Percentiles rank a stretch among this genome's conserved stretches.
These are phyloP conservation scores for Plemyria rubiginata DNA, from an alignment of 2,888 invertebrate species.

Conservation along the genomic window DNA sequence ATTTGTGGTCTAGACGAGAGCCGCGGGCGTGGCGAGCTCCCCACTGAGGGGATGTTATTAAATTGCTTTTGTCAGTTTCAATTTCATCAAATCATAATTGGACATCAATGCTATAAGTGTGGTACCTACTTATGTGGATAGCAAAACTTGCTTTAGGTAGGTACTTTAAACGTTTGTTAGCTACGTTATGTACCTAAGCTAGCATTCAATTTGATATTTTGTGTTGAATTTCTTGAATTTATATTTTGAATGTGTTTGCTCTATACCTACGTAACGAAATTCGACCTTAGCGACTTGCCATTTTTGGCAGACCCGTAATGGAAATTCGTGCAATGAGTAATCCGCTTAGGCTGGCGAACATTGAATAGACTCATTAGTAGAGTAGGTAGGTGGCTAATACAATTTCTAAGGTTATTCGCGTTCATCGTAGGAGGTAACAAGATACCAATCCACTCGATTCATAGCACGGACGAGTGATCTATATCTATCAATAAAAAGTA, in stretches of 20 bases:
- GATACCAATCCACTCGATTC: slow-evolving; percentile 2
- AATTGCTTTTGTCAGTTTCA: slow-evolving; percentile 19
- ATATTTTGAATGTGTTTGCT: not conserved
- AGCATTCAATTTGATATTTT: not conserved
- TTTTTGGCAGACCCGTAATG: slow-evolving; percentile 15
- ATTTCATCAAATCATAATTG: slow-evolving; percentile 17
- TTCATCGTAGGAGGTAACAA: slow-evolving; percentile 16
- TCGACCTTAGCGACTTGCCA: slow-evolving; percentile 11
- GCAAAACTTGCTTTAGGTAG: not conserved
- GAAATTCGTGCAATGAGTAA: slow-evolving; percentile 23
- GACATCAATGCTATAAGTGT: not conserved
- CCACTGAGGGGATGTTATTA: slow-evolving; percentile 12
- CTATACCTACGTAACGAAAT: not conserved
- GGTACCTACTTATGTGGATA: not conserved
- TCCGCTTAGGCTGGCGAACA: slow-evolving; percentile 21
- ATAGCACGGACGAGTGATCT: not conserved
- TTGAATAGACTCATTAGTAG: slow-evolving; percentile 30
- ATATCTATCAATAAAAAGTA: too few relatives aligned
- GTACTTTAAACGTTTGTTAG: too few relatives aligned
- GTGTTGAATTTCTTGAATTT: too few relatives aligned
- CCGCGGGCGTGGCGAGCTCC: slow-evolving; percentile 12
- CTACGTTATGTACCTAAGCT: too few relatives aligned
- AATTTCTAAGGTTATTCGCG: slow-evolving; percentile 13
- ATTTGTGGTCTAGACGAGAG: slow-evolving; percentile 35
- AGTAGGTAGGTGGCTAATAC: slow-evolving; percentile 14